Evolutionary conservation across 2,113 vertebrate genomes (phyloP).

Genomic region (Salvator merianae): DNA sequence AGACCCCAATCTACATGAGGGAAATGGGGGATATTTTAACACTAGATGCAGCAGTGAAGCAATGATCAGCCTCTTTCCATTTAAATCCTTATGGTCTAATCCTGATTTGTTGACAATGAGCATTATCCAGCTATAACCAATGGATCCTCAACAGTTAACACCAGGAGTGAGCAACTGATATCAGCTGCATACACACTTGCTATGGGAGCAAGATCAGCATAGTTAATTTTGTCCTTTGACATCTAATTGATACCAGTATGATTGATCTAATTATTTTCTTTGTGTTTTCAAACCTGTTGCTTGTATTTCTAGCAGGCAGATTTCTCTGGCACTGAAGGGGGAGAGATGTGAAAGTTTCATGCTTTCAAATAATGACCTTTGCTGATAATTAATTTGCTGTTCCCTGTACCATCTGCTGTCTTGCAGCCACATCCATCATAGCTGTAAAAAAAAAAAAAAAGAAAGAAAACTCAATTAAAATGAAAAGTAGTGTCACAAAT

Average conservation of each 20-base stretch:
- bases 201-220: not conserved
- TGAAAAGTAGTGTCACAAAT: not conserved
- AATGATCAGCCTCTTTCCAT: not conserved
- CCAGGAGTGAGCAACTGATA: not conserved
- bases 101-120: not conserved
- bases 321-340: constrained; percentile 54
- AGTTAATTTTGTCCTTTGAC: constrained; percentile 42
- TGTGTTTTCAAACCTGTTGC: constrained; percentile 51
- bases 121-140: not conserved
- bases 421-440: constrained; percentile 63
- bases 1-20: too few relatives aligned
- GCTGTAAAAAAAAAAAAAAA: not conserved
- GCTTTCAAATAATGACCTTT: constrained; percentile 67
- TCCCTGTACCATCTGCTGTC: constrained; percentile 66
- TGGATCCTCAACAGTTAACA: not conserved
- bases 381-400: constrained; percentile 64
- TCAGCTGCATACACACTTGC: not conserved
- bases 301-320: constrained; percentile 33
- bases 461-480: constrained; percentile 57
- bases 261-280: constrained; percentile 51
- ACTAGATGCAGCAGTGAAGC: not conserved
- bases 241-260: constrained; percentile 49
- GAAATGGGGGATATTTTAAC: too few relatives aligned
- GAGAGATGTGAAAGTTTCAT: constrained; percentile 48
- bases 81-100: not conserved